phyloP scores from a whole-genome alignment of 2,888 invertebrate species.

The Campopleginae sp. region DNA sequence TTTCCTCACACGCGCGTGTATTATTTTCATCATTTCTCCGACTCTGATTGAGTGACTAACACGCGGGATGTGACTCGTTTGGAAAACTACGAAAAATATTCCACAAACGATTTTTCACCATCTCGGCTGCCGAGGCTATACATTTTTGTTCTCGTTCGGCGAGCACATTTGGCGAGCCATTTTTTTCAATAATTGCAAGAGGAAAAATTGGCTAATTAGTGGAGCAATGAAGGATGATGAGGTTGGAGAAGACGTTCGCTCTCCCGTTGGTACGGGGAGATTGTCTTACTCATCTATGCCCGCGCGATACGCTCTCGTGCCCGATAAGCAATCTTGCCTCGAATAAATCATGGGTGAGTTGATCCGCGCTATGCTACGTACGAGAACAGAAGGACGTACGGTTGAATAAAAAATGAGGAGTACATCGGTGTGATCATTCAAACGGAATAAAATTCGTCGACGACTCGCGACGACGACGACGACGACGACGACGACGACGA shows the following conservation, averaged over 20 bases:
- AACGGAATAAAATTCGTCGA: constrained; percentile 43
- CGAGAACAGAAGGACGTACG: background rate
- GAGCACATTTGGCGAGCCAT: too few species aligned
- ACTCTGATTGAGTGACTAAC: background rate
- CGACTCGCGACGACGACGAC: too few species aligned
- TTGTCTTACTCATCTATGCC: constrained; percentile 45
- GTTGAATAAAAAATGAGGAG: background rate
- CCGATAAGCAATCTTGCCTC: constrained; percentile 47
- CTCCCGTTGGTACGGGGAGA: constrained; percentile 43
- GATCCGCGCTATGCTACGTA: constrained; percentile 39
- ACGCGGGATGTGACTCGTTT: background rate
- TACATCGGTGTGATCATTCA: constrained; percentile 32
- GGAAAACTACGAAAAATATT: background rate
- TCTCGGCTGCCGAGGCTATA: too few species aligned
- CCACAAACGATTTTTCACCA: background rate
- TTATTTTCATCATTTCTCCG: background rate
- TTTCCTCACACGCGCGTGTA: background rate
- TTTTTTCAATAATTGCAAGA: too few species aligned
- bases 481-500: too few species aligned
- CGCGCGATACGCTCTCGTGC: constrained; percentile 39
- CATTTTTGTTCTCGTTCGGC: too few species aligned
- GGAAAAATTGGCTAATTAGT: background rate
- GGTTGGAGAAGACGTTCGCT: constrained; percentile 25
- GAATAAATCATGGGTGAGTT: constrained; percentile 62
- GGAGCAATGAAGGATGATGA: background rate